A percentile compares a stretch with the other conserved stretches of the same genome.
Conservation (phyloP, 2,888 invertebrate species). For the Drosophila yooni region DNA sequence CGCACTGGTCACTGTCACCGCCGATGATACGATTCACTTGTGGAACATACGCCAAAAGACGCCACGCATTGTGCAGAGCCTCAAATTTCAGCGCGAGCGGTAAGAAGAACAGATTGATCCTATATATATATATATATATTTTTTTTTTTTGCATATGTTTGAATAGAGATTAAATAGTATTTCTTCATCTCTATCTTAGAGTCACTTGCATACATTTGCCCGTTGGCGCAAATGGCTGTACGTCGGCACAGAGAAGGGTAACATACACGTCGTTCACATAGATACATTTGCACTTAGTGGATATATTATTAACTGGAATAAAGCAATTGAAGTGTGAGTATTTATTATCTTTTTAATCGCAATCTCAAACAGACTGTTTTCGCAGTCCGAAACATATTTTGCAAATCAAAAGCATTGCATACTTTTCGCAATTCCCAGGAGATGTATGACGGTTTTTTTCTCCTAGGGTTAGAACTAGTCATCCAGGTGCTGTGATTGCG, state of each 20-base stretch:
- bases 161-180: not conserved
- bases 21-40: slow-evolving; percentile 97
- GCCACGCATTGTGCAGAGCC: slow-evolving; percentile 97
- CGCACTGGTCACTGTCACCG: slow-evolving; percentile 96
- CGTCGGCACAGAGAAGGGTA: slow-evolving; percentile 98
- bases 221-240: slow-evolving; percentile 99
- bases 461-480: slow-evolving; percentile 95
- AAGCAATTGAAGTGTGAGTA: slow-evolving; percentile 99
- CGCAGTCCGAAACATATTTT: not conserved
- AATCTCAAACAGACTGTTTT: not conserved
- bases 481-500: slow-evolving; percentile 98
- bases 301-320: slow-evolving; percentile 99
- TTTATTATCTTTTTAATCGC: not conserved
- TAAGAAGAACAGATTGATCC: slow-evolving; percentile 74
- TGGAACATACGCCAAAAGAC: slow-evolving; percentile 98
- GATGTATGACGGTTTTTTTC: slow-evolving; percentile 34
- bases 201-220: slow-evolving; percentile 98
- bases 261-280: slow-evolving; percentile 98
- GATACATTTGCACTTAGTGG: slow-evolving; percentile 98
- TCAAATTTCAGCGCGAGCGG: slow-evolving; percentile 99
- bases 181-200: slow-evolving; percentile 85
- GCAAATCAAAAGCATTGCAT: not conserved
- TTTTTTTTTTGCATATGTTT: not conserved
- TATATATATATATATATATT: slow-evolving; percentile 1
- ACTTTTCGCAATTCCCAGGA: not conserved